A percentile compares a stretch with the other conserved stretches of the same genome.
These are phyloP conservation scores for Hypomesus transpacificus DNA, from an alignment of 2,113 vertebrate genomes.

Conservation along the genomic window DNA sequence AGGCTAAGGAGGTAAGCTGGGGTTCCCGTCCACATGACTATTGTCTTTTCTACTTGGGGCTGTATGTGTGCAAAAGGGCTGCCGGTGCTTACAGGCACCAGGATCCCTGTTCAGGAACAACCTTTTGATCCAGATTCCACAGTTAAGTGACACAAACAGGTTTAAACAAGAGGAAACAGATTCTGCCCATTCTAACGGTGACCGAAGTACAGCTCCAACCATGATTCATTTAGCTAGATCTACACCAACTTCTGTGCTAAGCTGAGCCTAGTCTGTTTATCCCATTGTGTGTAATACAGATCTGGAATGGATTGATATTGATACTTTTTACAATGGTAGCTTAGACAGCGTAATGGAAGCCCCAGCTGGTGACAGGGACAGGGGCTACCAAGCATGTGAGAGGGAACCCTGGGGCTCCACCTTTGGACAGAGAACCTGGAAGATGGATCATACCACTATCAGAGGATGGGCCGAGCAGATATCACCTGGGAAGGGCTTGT, in stretches of 20 bases:
- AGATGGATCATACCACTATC: slow-evolving; percentile 5
- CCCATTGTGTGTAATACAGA: slow-evolving; percentile 30
- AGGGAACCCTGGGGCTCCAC: slow-evolving; percentile 36
- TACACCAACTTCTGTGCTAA: background rate
- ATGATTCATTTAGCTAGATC: background rate
- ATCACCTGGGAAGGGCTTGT: slow-evolving; percentile 9
- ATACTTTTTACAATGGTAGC: slow-evolving; percentile 31
- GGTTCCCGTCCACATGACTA: background rate
- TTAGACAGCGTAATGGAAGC: slow-evolving; percentile 36
- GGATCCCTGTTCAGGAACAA: too few species aligned
- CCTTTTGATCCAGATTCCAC: too few species aligned
- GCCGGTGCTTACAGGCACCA: too few species aligned
- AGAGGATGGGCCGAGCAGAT: slow-evolving; percentile 33
- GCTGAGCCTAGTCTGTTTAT: slow-evolving; percentile 35
- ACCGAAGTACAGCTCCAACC: background rate
- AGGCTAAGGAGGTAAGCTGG: slow-evolving; percentile 82
- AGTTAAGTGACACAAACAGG: too few species aligned
- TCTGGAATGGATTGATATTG: slow-evolving; percentile 26
- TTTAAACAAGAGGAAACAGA: too few species aligned
- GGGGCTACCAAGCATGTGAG: background rate
- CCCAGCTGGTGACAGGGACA: slow-evolving; percentile 42
- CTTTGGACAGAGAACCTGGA: slow-evolving; percentile 4
- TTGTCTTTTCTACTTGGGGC: background rate
- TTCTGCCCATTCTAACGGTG: too few species aligned
- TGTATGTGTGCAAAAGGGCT: background rate